Base-by-base conservation (phyloP, 2,888 invertebrate genomes). In the Drosophila phalerata region DNA sequence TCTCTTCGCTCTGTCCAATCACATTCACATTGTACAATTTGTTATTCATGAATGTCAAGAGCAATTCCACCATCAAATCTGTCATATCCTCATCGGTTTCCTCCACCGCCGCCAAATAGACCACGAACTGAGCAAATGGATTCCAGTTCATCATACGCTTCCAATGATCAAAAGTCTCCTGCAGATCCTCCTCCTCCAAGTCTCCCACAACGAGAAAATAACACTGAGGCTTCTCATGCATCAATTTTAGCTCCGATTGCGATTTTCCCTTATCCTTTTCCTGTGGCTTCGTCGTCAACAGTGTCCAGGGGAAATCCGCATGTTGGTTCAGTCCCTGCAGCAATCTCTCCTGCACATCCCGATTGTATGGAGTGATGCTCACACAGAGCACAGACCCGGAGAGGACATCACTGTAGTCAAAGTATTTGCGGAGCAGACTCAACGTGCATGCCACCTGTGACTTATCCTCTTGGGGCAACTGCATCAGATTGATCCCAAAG, bases 1-100 rank as follows among this genome's bases (percentile, higher is more conserved):
- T 84, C 64, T 91, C 89, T 6, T 85, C 82, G 25, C 82, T 89
- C 51, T 85, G 89, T 0, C 90, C 91, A 22, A 92, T 88, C 6
- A 92, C 79, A 69, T 92, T 91, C 1, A 91, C 90, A 68, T 92
- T 92, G 65, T 90, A 90, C 15, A 92, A 86, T 56, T 91, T 91
- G 63, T 86, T 88, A 49, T 79, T 84, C 84, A 91, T 87, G 17
- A 91, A 91, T 8, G 63, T 81, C 1, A 92, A 61, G 3, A 92
- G 69, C 15, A 90, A 69, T 48, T 91, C 90, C 2, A 88, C 74
- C 86, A 92, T 90, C 3, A 89, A 51, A n/a, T 90, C 89, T 0
- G 87, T 88, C 90, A 91, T 90, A 57, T 90, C 88, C n/a, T 91
- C 89, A 1, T 90, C 88, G 0, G 90, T 87, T 17, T 90, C 90